Evolutionary conservation across 2,113 vertebrate species (phyloP).

Genomic region (Octodon degus): DNA sequence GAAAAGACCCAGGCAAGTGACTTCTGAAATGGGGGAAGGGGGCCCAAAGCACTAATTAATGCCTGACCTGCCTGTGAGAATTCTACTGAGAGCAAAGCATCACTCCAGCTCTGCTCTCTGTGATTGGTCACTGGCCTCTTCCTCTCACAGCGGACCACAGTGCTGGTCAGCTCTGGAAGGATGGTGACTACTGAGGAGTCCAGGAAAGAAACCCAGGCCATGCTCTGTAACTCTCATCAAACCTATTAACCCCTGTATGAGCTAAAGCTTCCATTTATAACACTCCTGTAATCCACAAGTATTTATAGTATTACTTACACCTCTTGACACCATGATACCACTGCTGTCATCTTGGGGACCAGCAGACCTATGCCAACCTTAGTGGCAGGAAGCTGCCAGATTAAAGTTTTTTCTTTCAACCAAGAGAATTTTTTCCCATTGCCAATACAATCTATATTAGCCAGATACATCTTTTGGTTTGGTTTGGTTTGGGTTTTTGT

Average conservation of each 20-base stretch:
- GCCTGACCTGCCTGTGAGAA: not conserved
- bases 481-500: no score
- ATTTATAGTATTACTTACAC: not conserved
- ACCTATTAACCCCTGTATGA: not conserved
- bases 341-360: not conserved
- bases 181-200: not conserved
- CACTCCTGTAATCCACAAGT: not conserved
- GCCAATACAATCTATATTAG: not conserved
- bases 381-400: not conserved
- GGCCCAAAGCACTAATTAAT: not conserved
- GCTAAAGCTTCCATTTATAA: not conserved
- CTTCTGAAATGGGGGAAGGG: constrained; percentile 1
- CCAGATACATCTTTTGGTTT: not conserved
- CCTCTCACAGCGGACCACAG: not conserved
- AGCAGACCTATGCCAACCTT: not conserved
- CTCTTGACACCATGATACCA: not conserved
- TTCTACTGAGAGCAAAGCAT: not conserved
- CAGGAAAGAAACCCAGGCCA: not conserved
- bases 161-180: not conserved
- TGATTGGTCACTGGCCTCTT: not conserved
- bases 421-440: not conserved
- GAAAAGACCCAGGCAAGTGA: not conserved
- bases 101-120: not conserved
- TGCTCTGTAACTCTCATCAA: constrained; percentile 25
- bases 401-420: constrained; percentile 8